These are phyloP conservation scores for Podilymbus podiceps DNA, from an alignment of 2,113 vertebrate species.

Conservation along the genomic window DNA sequence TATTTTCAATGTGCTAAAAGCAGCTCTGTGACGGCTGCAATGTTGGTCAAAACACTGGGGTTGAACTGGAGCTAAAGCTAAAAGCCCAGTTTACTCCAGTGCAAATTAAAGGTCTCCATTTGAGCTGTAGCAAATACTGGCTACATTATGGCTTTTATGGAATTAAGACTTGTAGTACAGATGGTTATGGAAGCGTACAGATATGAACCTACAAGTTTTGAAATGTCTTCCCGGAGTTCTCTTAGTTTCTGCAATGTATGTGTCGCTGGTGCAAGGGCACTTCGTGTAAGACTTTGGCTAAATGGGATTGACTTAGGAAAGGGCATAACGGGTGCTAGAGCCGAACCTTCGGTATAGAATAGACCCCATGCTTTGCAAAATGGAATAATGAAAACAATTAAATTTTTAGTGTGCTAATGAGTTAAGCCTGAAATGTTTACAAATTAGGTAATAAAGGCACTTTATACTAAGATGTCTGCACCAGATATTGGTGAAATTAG, in stretches of 20 bases:
- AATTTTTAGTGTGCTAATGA: neutral
- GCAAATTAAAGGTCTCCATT: neutral
- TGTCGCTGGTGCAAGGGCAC: neutral
- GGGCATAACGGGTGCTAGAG: neutral
- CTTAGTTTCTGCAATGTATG: neutral
- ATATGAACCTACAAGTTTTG: neutral
- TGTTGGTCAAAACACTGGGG: neutral
- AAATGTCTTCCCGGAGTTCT: neutral
- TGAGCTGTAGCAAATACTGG: neutral
- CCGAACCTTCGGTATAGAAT: neutral
- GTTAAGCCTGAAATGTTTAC: neutral
- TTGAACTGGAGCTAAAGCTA: neutral
- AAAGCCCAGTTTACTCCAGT: neutral
- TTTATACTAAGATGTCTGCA: neutral
- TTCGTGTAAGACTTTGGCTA: neutral
- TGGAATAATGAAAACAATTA: neutral
- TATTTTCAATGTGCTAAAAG: neutral
- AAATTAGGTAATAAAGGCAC: neutral
- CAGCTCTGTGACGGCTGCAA: neutral
- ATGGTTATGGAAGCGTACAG: neutral
- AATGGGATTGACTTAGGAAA: neutral
- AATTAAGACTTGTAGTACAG: neutral
- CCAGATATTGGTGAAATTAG: neutral
- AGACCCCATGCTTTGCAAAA: neutral
- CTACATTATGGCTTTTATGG: neutral